Percentiles rank a stretch among this genome's conserved stretches.
Evolutionary conservation across 2,888 invertebrate genomes (phyloP).

Genomic region (Eutolmus rufibarbis): DNA sequence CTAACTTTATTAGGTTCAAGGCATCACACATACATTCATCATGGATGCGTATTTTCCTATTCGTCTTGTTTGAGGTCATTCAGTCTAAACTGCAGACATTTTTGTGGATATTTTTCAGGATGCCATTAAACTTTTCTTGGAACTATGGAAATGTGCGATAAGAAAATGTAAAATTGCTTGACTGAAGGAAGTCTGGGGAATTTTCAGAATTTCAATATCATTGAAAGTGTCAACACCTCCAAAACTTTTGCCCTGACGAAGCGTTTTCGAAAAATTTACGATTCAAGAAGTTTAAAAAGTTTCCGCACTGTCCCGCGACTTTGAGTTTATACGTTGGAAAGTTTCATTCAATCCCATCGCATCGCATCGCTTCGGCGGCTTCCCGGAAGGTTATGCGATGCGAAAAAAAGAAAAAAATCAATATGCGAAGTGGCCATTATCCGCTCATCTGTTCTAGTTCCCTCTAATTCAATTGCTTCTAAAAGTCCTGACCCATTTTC

Average conservation of each 20-base stretch:
- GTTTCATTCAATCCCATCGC: neutral
- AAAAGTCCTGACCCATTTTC: constrained; percentile 12
- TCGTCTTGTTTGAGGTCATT: neutral
- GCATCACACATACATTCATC: neutral
- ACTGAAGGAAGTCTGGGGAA: neutral
- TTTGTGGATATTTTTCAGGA: neutral
- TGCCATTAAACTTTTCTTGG: neutral
- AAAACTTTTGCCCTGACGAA: neutral
- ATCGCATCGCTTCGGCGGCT: neutral
- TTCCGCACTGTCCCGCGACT: neutral
- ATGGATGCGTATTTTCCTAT: neutral
- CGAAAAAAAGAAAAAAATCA: neutral
- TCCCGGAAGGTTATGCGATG: neutral
- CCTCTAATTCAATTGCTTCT: constrained; percentile 8
- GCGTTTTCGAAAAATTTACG: neutral
- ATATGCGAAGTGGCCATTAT: constrained; percentile 20
- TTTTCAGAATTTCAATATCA: neutral
- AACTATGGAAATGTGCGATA: neutral
- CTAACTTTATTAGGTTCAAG: neutral
- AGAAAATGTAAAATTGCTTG: neutral
- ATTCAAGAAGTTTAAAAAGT: neutral
- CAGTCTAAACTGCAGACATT: neutral
- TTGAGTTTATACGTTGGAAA: neutral
- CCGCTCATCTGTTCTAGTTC: neutral
- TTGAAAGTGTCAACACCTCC: neutral